phyloP scores from a whole-genome alignment of 1,140 invertebrate species.

The Bradynema listronoti region DNA sequence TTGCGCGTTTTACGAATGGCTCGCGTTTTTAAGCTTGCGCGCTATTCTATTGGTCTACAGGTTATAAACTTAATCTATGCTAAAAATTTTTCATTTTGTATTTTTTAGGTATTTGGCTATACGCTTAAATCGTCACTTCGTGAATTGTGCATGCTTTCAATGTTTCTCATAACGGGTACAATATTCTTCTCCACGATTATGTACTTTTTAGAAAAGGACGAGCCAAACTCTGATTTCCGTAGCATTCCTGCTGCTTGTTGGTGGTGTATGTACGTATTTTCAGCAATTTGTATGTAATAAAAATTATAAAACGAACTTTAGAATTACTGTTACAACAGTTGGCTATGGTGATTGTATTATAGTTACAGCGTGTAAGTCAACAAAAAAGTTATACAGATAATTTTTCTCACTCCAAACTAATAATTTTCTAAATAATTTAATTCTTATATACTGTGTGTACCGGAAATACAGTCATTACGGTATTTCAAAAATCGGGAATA shows the following conservation, averaged over 20 bases:
- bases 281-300: background rate
- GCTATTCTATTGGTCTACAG: constrained; percentile 95
- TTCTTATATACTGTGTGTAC: too few relatives aligned
- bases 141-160: constrained; percentile 93
- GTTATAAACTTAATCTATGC: constrained; percentile 60
- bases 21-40: constrained; percentile 92
- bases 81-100: too few relatives aligned
- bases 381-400: too few relatives aligned
- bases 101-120: constrained; percentile 73
- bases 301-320: constrained; percentile 20
- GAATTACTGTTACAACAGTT: constrained; percentile 95
- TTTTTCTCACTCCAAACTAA: too few relatives aligned
- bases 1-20: constrained; percentile 96
- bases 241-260: constrained; percentile 98
- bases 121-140: constrained; percentile 97
- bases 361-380: constrained; percentile 69
- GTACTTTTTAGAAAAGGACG: constrained; percentile 99
- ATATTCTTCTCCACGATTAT: constrained; percentile 77
- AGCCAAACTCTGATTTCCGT: constrained; percentile 86
- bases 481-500: too few relatives aligned
- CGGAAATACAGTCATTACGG: too few relatives aligned
- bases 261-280: constrained; percentile 66
- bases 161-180: constrained; percentile 97
- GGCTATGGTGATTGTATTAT: constrained; percentile 98
- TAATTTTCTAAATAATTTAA: too few relatives aligned